Base-by-base conservation (phyloP, 2,113 vertebrate genomes). In the Triplophysa dalaica region DNA sequence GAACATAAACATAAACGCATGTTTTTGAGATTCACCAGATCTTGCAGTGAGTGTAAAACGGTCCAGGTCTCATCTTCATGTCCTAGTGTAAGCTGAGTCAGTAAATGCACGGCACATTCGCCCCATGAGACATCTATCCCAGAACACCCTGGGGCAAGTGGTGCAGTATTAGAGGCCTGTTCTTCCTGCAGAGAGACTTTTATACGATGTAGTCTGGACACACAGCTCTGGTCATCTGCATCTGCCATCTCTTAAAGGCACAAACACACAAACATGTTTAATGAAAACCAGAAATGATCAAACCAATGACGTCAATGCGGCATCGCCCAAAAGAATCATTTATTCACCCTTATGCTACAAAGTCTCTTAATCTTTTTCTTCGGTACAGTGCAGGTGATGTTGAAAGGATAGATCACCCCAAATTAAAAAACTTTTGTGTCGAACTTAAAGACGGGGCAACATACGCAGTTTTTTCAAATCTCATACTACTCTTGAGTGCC, bases 1-100 rank as follows among this genome's bases (percentile, higher is more conserved):
- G 4, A 54, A 54, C 14, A 16, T 50, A 13, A 50, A 50, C 19
- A 54, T 54, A 54, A 54, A 54, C 19, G 0, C 0, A 52, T 52
- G 45, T 78, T 17, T 62, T 8, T 19, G 1, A 26, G 61, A 38
- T 52, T 76, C 13, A 84, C 76, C 77, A 79, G 69, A 68, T 41
- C 26, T 54, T 11, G 64, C 21, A 82, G 50, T 41, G 80, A 61
- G 60, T 70, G 45, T 67, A 62, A 24, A 33, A 84, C 14, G 29
- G n/a, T 56, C 70, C 77, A 78, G 48, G 73, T 50, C 52, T 84
- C 83, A 12, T 82, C 62, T 4, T 82, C 80, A 9, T 84, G 83
- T 61, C 70, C 73, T 63, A 50, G 50, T 45, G 77, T 79, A 33
- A 84, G 83, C 80, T 62, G 70, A 26, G 58, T 66, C 10, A 84